These are phyloP conservation scores for Rotaria magnacalcarata DNA, from an alignment of 2,888 invertebrate species.

Conservation along the genomic window DNA sequence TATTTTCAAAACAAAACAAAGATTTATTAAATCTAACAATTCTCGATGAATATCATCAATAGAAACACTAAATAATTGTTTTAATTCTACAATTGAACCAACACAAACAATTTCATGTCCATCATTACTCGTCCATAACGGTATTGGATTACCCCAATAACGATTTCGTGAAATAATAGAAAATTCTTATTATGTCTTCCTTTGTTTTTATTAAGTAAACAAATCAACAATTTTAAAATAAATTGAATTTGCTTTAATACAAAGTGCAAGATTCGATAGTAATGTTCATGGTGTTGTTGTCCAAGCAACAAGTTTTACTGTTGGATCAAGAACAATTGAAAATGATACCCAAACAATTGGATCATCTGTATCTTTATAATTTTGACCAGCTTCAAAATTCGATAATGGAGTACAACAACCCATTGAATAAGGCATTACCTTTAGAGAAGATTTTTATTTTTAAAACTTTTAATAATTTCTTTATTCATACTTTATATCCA, in stretches of 20 bases:
- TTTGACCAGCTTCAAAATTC: slow-evolving; percentile 96
- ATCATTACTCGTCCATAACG: slow-evolving; percentile 86
- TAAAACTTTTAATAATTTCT: not conserved
- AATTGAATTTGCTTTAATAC: slow-evolving; percentile 79
- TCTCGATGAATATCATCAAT: slow-evolving; percentile 89
- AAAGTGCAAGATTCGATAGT: slow-evolving; percentile 88
- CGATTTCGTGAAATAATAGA: slow-evolving; percentile 89
- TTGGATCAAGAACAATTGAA: slow-evolving; percentile 70
- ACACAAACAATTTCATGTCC: slow-evolving; percentile 86
- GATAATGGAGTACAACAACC: slow-evolving; percentile 93
- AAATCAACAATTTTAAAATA: slow-evolving; percentile 71
- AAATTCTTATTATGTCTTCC: too few relatives aligned
- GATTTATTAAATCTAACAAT: slow-evolving; percentile 58
- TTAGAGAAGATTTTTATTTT: not conserved
- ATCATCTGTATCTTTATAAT: slow-evolving; percentile 94
- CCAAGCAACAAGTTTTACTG: slow-evolving; percentile 78
- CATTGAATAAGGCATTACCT: slow-evolving; percentile 92
- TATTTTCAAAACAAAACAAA: slow-evolving; percentile 48
- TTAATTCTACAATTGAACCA: slow-evolving; percentile 84
- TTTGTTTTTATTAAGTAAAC: too few relatives aligned
- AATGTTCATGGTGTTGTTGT: slow-evolving; percentile 99
- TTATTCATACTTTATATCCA: slow-evolving; percentile 75
- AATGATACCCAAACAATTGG: slow-evolving; percentile 87
- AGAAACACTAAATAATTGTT: slow-evolving; percentile 71
- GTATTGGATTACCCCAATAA: slow-evolving; percentile 99